Conservation (phyloP, 2,888 invertebrate species). For the Drosophila merina region DNA sequence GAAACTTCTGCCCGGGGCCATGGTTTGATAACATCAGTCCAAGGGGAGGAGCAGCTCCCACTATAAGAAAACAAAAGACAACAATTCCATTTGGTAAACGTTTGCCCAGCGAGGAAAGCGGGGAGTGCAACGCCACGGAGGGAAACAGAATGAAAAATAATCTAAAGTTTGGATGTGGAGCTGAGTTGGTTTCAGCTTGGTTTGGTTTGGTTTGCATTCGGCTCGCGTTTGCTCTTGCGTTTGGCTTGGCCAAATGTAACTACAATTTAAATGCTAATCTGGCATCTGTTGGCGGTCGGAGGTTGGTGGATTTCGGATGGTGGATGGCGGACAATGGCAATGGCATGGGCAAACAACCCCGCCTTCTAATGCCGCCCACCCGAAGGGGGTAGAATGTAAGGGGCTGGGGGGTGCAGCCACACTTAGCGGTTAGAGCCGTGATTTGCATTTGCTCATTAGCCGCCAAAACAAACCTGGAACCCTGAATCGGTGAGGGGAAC, state of each 20-base stretch:
- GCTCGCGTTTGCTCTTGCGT: constrained; percentile 29
- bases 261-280: constrained; percentile 79
- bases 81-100: constrained; percentile 77
- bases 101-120: constrained; percentile 53
- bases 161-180: constrained; percentile 55
- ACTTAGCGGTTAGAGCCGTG: constrained; percentile 39
- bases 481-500: neutral
- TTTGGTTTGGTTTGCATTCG: constrained; percentile 35
- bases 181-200: constrained; percentile 34
- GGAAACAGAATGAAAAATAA: constrained; percentile 68
- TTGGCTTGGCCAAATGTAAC: constrained; percentile 73
- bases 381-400: constrained; percentile 22
- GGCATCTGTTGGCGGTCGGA: constrained; percentile 71
- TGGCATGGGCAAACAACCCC: constrained; percentile 69
- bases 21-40: constrained; percentile 66
- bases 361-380: constrained; percentile 44
- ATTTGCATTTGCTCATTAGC: constrained; percentile 69
- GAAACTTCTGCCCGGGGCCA: constrained; percentile 70
- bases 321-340: constrained; percentile 49
- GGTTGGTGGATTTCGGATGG: constrained; percentile 35
- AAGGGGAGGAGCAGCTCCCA: constrained; percentile 50
- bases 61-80: constrained; percentile 67
- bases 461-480: constrained; percentile 21
- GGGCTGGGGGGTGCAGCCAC: constrained; percentile 10
- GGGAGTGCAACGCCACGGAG: constrained; percentile 58